Evolutionary conservation across 2,888 invertebrate species (phyloP), one percentile per base, ranked within the genome.

Genomic region (Drepana falcataria): DNA sequence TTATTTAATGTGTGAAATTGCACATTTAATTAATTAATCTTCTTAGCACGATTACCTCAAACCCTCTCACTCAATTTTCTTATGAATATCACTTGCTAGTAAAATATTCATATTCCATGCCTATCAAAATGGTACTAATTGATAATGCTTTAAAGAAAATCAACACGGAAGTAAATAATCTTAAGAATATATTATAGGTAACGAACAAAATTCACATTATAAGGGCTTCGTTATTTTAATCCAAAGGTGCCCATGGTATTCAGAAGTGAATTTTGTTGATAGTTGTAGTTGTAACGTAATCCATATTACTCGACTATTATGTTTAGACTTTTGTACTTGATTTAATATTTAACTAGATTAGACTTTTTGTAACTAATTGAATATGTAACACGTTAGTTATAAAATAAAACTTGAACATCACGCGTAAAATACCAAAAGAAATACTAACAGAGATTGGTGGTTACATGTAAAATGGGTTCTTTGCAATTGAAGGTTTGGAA

Each of bases 341-440:
- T 3, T 44, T 44, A 44, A 44, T 44, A 44, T 44, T 6, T 9
- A 44, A 9, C 9, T 44, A 44, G 44, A 44, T 9, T 44, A 44
- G 44, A 3, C 2, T 3, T 44, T 44, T 44, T 44, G 9, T 4
- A 44, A 9, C 37, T 7, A 9, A 9, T 44, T 51, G 33, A 40
- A 51, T 40, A 51, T 34, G 4, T 51, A 51, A 40, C 35, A 51
- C 21, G 35, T 34, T 72, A 71, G 64, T 65, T 63, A 58, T 70
- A 71, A 73, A 58, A 57, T 64, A 65, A 61, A 60, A 21, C 64
- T 64, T 57, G 63, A 73, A 64, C 66, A 68, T 73, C 71, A 66
- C 66, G 66, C 65, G 59, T 68, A 68, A 77, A 71, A 85, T 82
- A 85, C 85, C 83, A 85, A 86, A 86, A 80, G 1, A 80, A 71